These are phyloP conservation scores for Montipora cactus DNA, from an alignment of 64 coral and sea anemone genomes.

Conservation along the genomic window DNA sequence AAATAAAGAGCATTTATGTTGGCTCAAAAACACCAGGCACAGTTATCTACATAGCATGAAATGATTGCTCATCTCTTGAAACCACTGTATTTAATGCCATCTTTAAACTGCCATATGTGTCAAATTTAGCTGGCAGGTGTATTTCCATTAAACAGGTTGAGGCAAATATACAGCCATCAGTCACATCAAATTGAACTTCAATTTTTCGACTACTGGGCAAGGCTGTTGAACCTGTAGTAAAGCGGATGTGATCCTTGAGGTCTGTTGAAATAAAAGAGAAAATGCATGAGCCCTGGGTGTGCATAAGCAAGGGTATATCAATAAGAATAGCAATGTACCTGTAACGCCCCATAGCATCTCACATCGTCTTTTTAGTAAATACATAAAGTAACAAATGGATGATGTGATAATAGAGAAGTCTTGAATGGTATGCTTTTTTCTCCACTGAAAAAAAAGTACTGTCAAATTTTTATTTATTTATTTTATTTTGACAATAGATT, in stretches of 20 bases:
- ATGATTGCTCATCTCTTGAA: conserved; percentile 4
- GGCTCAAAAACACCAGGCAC: not conserved
- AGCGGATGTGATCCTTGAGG: too few relatives aligned
- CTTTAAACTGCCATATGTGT: conserved; percentile 19
- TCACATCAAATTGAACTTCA: too few relatives aligned
- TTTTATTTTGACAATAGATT: not conserved
- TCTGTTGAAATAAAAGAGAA: not conserved
- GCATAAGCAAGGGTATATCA: not conserved
- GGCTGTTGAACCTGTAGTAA: too few relatives aligned
- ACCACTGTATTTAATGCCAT: not conserved
- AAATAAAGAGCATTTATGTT: too few relatives aligned
- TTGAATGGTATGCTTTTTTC: not conserved
- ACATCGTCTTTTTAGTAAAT: not conserved
- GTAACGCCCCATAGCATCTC: not conserved
- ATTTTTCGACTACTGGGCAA: too few relatives aligned
- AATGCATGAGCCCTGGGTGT: not conserved
- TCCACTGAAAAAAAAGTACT: too few relatives aligned
- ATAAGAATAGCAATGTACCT: not conserved
- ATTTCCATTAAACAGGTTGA: too few relatives aligned
- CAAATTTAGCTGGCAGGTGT: too few relatives aligned
- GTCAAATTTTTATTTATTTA: too few relatives aligned
- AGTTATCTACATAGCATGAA: conserved; percentile 23
- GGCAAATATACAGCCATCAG: too few relatives aligned
- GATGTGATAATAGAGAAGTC: not conserved
- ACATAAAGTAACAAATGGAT: not conserved